phyloP scores from a whole-genome alignment of 1,140 invertebrate species.

The Conus ventricosus region DNA sequence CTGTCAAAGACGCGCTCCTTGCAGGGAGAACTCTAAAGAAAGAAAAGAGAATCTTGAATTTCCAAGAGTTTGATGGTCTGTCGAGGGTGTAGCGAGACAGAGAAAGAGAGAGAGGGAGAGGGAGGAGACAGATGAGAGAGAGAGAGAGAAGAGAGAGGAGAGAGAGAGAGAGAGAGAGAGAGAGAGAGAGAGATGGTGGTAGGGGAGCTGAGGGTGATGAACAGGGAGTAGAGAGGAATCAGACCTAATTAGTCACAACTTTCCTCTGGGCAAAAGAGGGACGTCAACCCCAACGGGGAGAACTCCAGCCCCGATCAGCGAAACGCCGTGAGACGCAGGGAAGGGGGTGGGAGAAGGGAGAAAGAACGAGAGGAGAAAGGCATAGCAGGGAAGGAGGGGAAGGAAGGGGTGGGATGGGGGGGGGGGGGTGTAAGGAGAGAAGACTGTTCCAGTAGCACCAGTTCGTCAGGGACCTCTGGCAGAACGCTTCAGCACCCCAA shows the following conservation, averaged over 20 bases:
- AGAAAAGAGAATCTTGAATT: too few relatives aligned
- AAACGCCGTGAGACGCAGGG: not conserved
- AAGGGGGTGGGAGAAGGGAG: not conserved
- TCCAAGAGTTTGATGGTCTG: not conserved
- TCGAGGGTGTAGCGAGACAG: not conserved
- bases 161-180: slow-evolving; percentile 7
- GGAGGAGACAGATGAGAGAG: not conserved
- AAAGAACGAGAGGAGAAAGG: not conserved
- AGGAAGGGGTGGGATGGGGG: not conserved
- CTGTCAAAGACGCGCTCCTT: too few relatives aligned
- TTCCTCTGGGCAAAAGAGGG: not conserved
- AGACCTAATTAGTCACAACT: not conserved
- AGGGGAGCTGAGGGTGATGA: not conserved
- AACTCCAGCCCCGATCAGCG: too few relatives aligned
- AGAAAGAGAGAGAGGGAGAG: not conserved
- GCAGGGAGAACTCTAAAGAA: too few relatives aligned
- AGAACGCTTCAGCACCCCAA: not conserved
- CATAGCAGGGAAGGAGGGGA: not conserved
- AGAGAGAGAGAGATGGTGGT: not conserved
- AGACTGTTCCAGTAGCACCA: not conserved
- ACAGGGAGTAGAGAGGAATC: not conserved
- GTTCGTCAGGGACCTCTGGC: not conserved
- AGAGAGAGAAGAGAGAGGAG: slow-evolving; percentile 1
- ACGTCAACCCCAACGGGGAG: too few relatives aligned
- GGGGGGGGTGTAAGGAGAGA: not conserved